phyloP scores from a whole-genome alignment of 2,888 invertebrate genomes.

The Teleiodes luculella region DNA sequence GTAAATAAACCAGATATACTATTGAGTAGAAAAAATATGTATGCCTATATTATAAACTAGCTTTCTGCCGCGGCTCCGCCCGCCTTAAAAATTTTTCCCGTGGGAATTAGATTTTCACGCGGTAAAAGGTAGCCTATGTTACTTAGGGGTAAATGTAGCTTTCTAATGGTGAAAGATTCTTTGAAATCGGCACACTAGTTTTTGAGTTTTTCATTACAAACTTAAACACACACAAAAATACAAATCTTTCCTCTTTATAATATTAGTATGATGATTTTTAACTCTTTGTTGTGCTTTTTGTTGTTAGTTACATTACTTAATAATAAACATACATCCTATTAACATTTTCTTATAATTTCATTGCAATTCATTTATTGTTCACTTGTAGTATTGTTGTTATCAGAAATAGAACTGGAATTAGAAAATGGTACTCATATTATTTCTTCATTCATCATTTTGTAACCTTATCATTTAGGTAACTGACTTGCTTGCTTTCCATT shows the following conservation, averaged over 20 bases:
- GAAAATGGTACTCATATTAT: background rate
- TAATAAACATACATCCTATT: conserved; percentile 25
- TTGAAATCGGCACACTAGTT: too few relatives aligned
- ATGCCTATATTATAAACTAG: conserved; percentile 29
- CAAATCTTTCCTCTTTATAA: too few relatives aligned
- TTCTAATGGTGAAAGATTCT: too few relatives aligned
- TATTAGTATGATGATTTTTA: too few relatives aligned
- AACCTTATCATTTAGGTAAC: background rate
- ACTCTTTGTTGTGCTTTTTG: conserved; percentile 36
- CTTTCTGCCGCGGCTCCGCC: too few relatives aligned
- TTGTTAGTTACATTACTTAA: conserved; percentile 37
- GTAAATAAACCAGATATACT: conserved; percentile 46
- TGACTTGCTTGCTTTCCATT: background rate
- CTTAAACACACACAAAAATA: too few relatives aligned
- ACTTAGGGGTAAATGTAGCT: too few relatives aligned
- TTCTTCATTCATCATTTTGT: background rate
- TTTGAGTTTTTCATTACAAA: too few relatives aligned
- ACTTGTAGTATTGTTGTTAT: background rate
- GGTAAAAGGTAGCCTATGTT: too few relatives aligned
- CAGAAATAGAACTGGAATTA: background rate
- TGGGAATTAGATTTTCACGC: too few relatives aligned
- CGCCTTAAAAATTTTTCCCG: too few relatives aligned
- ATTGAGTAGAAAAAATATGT: conserved; percentile 26
- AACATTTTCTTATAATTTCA: conserved; percentile 17
- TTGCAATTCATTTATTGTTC: conserved; percentile 22